These are phyloP conservation scores for Uropetala carovei DNA, from an alignment of 2,888 invertebrate species.

Conservation along the genomic window DNA sequence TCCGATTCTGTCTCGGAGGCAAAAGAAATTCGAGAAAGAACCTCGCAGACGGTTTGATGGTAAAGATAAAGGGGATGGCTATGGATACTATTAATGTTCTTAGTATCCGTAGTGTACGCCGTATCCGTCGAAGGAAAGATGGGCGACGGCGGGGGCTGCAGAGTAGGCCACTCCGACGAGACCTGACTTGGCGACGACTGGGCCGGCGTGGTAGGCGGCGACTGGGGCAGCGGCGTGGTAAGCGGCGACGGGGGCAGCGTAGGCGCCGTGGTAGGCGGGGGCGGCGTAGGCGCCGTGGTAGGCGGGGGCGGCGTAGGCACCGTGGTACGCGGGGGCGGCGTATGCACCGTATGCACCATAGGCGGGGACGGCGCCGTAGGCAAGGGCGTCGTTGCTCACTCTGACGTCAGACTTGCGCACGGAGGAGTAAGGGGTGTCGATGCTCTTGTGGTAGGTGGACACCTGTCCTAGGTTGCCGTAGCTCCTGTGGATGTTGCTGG, in stretches of 20 bases:
- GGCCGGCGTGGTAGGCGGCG: constrained; percentile 66
- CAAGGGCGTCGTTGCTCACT: constrained; percentile 69
- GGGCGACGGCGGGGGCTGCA: constrained; percentile 67
- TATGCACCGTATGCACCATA: constrained; percentile 20
- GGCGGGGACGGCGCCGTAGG: constrained; percentile 68
- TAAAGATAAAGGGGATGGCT: not conserved
- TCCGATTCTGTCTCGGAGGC: too few relatives aligned
- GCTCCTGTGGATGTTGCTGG: constrained; percentile 69
- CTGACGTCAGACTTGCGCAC: constrained; percentile 69
- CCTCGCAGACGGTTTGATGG: not conserved
- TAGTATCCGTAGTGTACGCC: constrained; percentile 69
- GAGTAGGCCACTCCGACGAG: constrained; percentile 67
- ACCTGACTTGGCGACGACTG: constrained; percentile 66
- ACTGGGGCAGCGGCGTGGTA: constrained; percentile 67
- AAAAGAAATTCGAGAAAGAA: not conserved
- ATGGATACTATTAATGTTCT: not conserved
- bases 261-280: constrained; percentile 66
- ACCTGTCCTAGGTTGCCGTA: constrained; percentile 69
- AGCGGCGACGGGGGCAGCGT: constrained; percentile 68
- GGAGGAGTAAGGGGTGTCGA: constrained; percentile 69
- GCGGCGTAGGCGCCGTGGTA: constrained; percentile 47
- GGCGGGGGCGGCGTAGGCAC: constrained; percentile 66
- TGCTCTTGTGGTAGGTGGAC: constrained; percentile 69
- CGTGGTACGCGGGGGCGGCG: constrained; percentile 66
- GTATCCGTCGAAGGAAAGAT: constrained; percentile 68